Evolutionary conservation across 1,140 invertebrate genomes (phyloP).

Genomic region (Anadara kagoshimensis): DNA sequence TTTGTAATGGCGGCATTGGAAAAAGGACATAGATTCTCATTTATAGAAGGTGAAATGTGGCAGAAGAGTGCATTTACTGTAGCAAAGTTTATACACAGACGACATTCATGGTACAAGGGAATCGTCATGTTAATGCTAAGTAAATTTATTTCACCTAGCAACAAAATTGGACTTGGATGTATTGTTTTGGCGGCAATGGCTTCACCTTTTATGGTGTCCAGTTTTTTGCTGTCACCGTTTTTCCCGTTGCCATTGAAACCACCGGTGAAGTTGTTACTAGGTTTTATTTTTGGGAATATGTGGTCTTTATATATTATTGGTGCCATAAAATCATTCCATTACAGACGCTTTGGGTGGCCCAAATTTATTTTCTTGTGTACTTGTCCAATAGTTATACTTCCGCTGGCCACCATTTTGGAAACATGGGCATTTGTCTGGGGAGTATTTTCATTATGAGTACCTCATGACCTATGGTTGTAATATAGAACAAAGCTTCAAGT

Average conservation of each 20-base stretch:
- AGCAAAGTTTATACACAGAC: constrained; percentile 95
- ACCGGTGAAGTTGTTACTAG: constrained; percentile 86
- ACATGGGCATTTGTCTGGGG: constrained; percentile 44
- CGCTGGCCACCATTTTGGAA: constrained; percentile 44
- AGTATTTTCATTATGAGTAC: constrained; percentile 31
- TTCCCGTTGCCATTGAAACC: constrained; percentile 90
- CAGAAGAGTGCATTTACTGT: constrained; percentile 97
- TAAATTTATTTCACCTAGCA: constrained; percentile 85
- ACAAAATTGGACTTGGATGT: constrained; percentile 89
- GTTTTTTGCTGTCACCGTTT: constrained; percentile 86
- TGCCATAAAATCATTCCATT: constrained; percentile 94
- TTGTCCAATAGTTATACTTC: constrained; percentile 39
- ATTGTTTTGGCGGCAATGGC: constrained; percentile 98
- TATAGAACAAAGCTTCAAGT: no score
- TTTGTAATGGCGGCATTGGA: constrained; percentile 92
- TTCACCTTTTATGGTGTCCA: constrained; percentile 92
- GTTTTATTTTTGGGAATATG: constrained; percentile 91
- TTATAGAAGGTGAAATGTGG: constrained; percentile 89
- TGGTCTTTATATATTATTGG: constrained; percentile 98
- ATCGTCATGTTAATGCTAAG: constrained; percentile 96
- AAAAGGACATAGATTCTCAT: constrained; percentile 75
- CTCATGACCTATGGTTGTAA: constrained; percentile 38
- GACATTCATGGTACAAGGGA: constrained; percentile 97
- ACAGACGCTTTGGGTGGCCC: constrained; percentile 87
- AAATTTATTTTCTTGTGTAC: constrained; percentile 83